Conservation (phyloP, 1,140 invertebrate genomes). For the Chironomus tepperi region DNA sequence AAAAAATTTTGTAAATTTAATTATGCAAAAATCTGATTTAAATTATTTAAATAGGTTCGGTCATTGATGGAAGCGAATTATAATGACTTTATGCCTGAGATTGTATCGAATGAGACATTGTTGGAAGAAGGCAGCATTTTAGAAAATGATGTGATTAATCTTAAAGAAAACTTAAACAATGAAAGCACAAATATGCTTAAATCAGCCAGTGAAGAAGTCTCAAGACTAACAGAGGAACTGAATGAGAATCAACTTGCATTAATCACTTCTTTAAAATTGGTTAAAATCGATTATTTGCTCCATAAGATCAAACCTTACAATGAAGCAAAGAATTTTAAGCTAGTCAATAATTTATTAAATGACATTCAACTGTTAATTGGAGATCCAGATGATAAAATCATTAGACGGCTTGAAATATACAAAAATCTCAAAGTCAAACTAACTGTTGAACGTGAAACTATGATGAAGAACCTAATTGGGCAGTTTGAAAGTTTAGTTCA, state of each 20-base stretch:
- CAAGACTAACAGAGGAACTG: constrained; percentile 29
- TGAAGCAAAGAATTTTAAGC: constrained; percentile 32
- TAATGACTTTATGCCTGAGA: constrained; percentile 35
- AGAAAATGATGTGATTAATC: constrained; percentile 31
- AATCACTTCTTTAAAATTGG: constrained; percentile 32
- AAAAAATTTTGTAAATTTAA: background rate
- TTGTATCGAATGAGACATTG: constrained; percentile 32
- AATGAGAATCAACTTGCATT: constrained; percentile 33
- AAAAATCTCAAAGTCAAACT: constrained; percentile 36
- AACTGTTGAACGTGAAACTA: constrained; percentile 33
- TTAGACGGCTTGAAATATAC: constrained; percentile 34
- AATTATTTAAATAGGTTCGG: background rate
- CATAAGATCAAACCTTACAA: constrained; percentile 36
- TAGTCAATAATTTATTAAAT: constrained; percentile 32
- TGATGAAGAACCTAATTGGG: constrained; percentile 35
- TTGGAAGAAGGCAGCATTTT: constrained; percentile 33
- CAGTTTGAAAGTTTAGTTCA: constrained; percentile 35
- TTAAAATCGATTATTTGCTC: constrained; percentile 36
- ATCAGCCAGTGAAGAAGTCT: constrained; percentile 31
- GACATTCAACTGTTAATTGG: constrained; percentile 33
- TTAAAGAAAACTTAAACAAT: constrained; percentile 30
- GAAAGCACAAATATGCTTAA: constrained; percentile 30
- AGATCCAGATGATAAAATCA: constrained; percentile 32
- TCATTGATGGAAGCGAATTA: constrained; percentile 37
- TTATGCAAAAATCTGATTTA: background rate